Conservation (phyloP, 2,888 invertebrate genomes). For the Apodemia zela region DNA sequence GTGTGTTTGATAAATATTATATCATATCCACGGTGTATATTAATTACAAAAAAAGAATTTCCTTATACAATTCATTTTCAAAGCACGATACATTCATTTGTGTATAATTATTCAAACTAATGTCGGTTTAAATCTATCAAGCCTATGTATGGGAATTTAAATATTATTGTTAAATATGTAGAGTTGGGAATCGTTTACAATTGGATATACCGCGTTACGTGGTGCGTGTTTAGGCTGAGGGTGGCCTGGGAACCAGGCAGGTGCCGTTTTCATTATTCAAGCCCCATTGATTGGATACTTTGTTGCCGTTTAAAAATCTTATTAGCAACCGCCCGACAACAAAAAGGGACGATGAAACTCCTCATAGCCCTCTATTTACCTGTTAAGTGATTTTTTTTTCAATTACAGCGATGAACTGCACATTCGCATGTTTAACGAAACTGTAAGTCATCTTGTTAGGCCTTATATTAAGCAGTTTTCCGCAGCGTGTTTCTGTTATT, state of each 20-base stretch:
- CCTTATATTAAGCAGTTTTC: slow-evolving; percentile 58
- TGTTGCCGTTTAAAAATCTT: slow-evolving; percentile 80
- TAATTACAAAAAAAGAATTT: not conserved
- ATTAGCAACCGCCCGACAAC: slow-evolving; percentile 74
- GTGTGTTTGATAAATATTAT: too few species aligned
- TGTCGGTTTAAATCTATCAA: slow-evolving; percentile 40
- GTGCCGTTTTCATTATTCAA: slow-evolving; percentile 79
- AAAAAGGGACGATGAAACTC: slow-evolving; percentile 57
- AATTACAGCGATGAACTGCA: slow-evolving; percentile 73
- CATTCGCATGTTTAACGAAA: slow-evolving; percentile 59
- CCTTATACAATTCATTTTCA: slow-evolving; percentile 36
- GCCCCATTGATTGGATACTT: slow-evolving; percentile 79
- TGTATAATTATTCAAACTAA: slow-evolving; percentile 64
- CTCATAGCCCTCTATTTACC: slow-evolving; percentile 62
- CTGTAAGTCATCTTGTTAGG: slow-evolving; percentile 76
- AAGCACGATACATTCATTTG: slow-evolving; percentile 56
- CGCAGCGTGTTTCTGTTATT: slow-evolving; percentile 35
- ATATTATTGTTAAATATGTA: slow-evolving; percentile 41
- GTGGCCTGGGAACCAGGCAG: slow-evolving; percentile 71
- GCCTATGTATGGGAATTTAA: slow-evolving; percentile 38
- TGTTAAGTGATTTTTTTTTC: slow-evolving; percentile 79
- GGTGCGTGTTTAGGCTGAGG: slow-evolving; percentile 69
- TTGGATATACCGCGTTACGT: slow-evolving; percentile 41
- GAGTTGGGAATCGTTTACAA: slow-evolving; percentile 45
- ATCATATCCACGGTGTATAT: too few species aligned